Evolutionary conservation across 2,113 vertebrate species (phyloP).

Genomic region (Phyllostomus hastatus): DNA sequence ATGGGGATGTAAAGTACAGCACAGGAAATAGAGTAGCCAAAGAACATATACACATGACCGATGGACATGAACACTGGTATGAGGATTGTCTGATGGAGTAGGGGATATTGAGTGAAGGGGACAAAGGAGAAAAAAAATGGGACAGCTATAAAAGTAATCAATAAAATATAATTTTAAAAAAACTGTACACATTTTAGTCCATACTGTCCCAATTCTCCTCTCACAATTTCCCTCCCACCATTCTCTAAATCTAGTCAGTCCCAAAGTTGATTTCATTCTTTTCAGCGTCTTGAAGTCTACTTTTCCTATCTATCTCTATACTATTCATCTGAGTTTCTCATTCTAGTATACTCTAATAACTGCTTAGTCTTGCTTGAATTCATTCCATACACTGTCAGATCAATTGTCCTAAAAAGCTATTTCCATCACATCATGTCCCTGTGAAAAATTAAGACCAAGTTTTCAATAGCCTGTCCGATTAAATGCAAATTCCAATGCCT

Average conservation of each 20-base stretch:
- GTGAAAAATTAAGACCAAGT: background rate
- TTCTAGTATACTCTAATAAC: background rate
- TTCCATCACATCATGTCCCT: background rate
- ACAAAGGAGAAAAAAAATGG: too few species aligned
- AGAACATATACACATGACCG: too few species aligned
- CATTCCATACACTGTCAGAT: background rate
- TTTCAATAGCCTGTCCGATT: slow-evolving; percentile 10
- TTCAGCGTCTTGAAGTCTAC: background rate
- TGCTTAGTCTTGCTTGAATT: background rate
- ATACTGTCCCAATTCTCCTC: background rate
- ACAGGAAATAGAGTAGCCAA: too few species aligned
- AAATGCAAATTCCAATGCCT: slow-evolving; percentile 28
- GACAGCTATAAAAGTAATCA: too few species aligned
- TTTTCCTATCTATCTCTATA: background rate
- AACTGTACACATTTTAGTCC: background rate
- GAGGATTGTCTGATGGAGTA: too few species aligned
- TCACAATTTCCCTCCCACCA: background rate
- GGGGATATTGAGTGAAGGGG: too few species aligned
- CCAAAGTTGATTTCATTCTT: background rate
- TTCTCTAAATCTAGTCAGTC: background rate
- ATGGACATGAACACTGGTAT: too few species aligned
- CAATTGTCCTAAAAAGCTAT: background rate
- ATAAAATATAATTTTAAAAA: background rate
- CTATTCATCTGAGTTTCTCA: background rate
- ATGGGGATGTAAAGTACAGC: too few species aligned